Evolutionary conservation across 2,888 invertebrate species (phyloP).

Genomic region (Sphaerophoria rueppellii): DNA sequence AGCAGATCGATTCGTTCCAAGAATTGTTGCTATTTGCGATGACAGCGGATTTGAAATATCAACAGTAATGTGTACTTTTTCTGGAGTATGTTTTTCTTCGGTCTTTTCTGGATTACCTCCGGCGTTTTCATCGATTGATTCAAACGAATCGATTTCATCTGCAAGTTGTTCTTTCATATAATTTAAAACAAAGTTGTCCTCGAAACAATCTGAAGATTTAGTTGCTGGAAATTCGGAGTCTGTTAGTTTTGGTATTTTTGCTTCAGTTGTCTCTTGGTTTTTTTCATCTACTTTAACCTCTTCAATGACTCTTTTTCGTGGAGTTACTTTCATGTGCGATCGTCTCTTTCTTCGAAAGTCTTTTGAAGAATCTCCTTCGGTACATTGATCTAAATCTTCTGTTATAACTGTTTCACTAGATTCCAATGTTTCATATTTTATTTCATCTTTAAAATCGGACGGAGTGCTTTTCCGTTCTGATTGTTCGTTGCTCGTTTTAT

Average conservation of each 20-base stretch:
- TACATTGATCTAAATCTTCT: conserved; percentile 1
- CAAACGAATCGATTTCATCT: conserved; percentile 22
- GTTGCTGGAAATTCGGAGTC: not conserved
- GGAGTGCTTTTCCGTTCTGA: not conserved
- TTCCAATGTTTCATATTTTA: conserved; percentile 51
- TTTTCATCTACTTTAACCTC: not conserved
- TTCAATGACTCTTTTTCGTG: conserved; percentile 74
- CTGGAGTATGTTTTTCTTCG: conserved; percentile 44
- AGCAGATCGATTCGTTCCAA: conserved; percentile 55
- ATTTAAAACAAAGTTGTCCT: conserved; percentile 66
- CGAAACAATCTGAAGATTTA: not conserved
- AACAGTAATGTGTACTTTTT: conserved; percentile 74
- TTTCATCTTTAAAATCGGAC: not conserved
- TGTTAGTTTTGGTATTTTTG: conserved; percentile 41
- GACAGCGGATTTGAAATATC: conserved; percentile 75
- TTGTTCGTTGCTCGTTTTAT: not conserved
- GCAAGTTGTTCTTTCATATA: conserved; percentile 64
- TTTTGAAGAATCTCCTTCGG: not conserved
- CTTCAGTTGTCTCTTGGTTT: not conserved
- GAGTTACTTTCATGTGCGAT: conserved; percentile 76
- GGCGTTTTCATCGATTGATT: not conserved
- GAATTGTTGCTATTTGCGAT: conserved; percentile 74
- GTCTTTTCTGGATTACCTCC: not conserved
- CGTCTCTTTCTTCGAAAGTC: conserved; percentile 74
- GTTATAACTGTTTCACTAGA: not conserved